phyloP scores from a whole-genome alignment of 1,140 invertebrate genomes.

The Drosophila murphyi region DNA sequence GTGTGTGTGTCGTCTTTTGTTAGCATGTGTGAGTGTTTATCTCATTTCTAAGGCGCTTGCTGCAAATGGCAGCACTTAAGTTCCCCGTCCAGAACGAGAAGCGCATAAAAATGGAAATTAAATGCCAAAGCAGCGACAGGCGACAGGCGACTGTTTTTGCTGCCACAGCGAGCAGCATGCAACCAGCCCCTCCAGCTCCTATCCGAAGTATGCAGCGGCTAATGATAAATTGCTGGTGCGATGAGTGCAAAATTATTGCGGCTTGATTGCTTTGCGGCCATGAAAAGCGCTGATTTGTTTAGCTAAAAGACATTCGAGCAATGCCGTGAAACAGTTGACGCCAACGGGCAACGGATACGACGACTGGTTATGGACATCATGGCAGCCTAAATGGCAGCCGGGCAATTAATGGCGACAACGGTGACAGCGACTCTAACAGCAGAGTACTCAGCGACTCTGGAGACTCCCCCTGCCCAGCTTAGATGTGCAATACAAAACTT shows the following conservation, averaged over 20 bases:
- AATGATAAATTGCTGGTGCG: constrained; percentile 74
- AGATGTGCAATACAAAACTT: neutral
- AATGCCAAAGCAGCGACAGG: constrained; percentile 64
- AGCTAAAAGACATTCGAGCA: constrained; percentile 46
- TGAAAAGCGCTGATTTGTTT: constrained; percentile 76
- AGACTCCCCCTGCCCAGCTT: neutral
- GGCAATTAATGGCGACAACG: constrained; percentile 62
- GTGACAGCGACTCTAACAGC: neutral
- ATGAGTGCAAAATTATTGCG: constrained; percentile 75
- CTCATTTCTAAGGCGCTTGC: constrained; percentile 76
- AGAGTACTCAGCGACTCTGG: neutral
- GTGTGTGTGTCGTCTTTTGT: constrained; percentile 4
- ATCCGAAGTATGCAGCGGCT: constrained; percentile 54
- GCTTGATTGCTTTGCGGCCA: constrained; percentile 75
- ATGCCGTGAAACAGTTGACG: constrained; percentile 14
- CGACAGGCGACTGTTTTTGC: constrained; percentile 37
- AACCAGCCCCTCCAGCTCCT: neutral
- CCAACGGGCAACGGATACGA: constrained; percentile 21
- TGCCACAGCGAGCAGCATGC: constrained; percentile 3
- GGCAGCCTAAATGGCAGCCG: constrained; percentile 64
- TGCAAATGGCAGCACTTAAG: constrained; percentile 82
- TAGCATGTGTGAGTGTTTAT: constrained; percentile 40
- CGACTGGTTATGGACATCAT: constrained; percentile 36
- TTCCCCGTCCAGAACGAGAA: constrained; percentile 63
- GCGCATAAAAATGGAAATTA: constrained; percentile 82